phyloP scores from a whole-genome alignment of 2,113 vertebrate species.

The Lepidothrix coronata region DNA sequence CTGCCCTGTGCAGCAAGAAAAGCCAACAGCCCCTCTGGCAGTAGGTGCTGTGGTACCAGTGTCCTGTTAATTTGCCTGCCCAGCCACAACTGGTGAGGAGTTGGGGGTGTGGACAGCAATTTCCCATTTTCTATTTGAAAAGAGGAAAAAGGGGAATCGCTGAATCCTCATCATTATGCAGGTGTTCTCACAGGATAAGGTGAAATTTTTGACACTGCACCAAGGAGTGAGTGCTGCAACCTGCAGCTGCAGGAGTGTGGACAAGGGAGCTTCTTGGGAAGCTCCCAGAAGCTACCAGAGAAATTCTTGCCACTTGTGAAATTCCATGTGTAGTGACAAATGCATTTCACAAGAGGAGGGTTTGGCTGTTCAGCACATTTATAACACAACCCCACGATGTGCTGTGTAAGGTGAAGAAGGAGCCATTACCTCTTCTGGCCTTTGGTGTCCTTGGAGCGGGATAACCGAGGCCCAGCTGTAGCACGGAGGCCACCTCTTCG shows the following conservation, averaged over 20 bases:
- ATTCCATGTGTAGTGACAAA: neutral
- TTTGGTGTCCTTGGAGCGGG: constrained; percentile 84
- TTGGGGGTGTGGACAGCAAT: neutral
- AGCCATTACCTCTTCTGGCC: constrained; percentile 74
- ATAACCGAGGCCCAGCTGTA: constrained; percentile 91
- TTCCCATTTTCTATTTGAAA: neutral
- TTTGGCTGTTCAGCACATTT: neutral
- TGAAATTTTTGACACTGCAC: neutral
- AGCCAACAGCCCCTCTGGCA: neutral
- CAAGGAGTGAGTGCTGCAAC: neutral
- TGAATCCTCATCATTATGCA: neutral
- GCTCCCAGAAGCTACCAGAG: no score
- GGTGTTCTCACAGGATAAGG: neutral
- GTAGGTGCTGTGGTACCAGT: fast-evolving
- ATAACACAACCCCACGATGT: fast-evolving
- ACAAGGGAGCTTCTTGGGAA: neutral
- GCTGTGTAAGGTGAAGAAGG: neutral
- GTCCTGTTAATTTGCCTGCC: neutral
- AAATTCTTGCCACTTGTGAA: neutral
- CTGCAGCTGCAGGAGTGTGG: neutral
- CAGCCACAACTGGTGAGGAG: neutral
- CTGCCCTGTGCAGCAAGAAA: neutral
- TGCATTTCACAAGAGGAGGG: neutral
- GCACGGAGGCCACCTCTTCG: constrained; percentile 93
- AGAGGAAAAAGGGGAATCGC: neutral